Evolutionary conservation across 2,113 vertebrate species (phyloP).

Genomic region (Cyphomyrus discorhynchus): DNA sequence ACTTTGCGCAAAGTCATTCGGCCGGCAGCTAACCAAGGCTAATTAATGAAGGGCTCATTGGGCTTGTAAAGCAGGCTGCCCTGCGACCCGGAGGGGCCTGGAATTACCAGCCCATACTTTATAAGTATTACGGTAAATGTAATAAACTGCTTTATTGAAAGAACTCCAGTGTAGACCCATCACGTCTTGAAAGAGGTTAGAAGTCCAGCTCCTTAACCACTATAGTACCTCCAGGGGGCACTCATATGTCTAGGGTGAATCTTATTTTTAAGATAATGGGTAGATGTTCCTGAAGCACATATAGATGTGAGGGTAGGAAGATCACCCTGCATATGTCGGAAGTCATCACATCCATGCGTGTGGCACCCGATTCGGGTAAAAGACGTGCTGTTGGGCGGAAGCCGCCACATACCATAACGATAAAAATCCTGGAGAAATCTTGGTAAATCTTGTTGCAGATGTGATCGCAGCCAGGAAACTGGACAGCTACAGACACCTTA

Average conservation of each 20-base stretch:
- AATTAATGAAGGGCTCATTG: neutral
- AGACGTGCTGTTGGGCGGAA: neutral
- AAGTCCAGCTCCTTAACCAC: neutral
- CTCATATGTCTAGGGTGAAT: neutral
- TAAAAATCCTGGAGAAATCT: neutral
- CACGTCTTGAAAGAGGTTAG: neutral
- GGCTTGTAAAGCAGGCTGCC: neutral
- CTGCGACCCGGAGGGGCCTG: neutral
- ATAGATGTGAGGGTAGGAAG: neutral
- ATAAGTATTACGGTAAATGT: neutral
- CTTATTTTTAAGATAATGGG: neutral
- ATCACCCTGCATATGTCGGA: neutral
- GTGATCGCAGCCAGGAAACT: neutral
- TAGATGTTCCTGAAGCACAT: neutral
- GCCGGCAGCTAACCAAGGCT: neutral
- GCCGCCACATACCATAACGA: neutral
- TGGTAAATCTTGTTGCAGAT: neutral
- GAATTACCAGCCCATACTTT: neutral
- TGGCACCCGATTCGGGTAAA: neutral
- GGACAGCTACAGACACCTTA: neutral
- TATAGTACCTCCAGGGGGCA: neutral
- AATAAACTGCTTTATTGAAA: neutral
- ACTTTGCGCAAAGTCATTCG: neutral
- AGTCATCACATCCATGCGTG: neutral
- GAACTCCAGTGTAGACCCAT: neutral